These are phyloP conservation scores for Siphamia tubifer DNA, from an alignment of 2,113 vertebrate genomes.

Conservation along the genomic window DNA sequence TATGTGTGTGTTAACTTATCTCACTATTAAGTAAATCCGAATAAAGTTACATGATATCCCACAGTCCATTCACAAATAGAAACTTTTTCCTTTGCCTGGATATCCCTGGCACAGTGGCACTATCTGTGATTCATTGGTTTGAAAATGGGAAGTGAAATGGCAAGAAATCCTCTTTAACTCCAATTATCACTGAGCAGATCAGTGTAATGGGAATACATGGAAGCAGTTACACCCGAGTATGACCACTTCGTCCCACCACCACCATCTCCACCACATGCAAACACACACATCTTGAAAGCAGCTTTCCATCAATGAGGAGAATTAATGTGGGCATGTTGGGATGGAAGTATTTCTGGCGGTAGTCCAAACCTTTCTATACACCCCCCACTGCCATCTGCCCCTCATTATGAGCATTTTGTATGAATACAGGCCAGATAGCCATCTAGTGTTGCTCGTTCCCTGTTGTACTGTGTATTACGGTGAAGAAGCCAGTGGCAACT, in stretches of 20 bases:
- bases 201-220: conserved; percentile 48
- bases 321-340: conserved; percentile 62
- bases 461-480: background rate
- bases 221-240: conserved; percentile 42
- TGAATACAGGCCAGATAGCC: conserved; percentile 48
- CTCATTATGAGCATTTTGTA: conserved; percentile 64
- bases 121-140: conserved; percentile 27
- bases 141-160: conserved; percentile 55
- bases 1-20: background rate
- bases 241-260: conserved; percentile 4
- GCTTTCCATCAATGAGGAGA: conserved; percentile 44
- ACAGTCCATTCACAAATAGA: conserved; percentile 5
- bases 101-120: background rate
- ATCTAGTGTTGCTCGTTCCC: background rate
- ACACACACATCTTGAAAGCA: conserved; percentile 50
- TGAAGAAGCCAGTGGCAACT: conserved; percentile 5
- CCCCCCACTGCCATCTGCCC: conserved; percentile 58
- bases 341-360: conserved; percentile 61
- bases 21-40: conserved; percentile 22
- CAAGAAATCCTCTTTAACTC: conserved; percentile 60
- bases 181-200: conserved; percentile 53
- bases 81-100: background rate
- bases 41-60: conserved; percentile 7
- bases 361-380: conserved; percentile 50
- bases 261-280: conserved; percentile 2